Evolutionary conservation across 2,113 vertebrate species (phyloP).

Genomic region (Scomber scombrus): DNA sequence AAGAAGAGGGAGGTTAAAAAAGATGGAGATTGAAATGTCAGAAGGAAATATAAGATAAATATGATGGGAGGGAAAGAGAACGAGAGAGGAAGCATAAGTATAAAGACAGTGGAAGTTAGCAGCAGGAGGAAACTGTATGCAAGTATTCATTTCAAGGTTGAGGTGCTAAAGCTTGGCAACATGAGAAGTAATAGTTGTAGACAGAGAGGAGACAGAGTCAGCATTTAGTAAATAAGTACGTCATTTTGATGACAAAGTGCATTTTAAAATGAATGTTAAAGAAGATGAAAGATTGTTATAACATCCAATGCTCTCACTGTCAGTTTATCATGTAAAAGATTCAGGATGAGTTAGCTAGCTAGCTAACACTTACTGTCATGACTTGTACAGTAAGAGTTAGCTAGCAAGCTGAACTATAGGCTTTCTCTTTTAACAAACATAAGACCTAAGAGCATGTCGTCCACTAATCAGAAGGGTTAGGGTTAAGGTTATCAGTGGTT

Average conservation of each 20-base stretch:
- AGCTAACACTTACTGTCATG: too few relatives aligned
- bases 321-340: not conserved
- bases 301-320: too few relatives aligned
- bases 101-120: not conserved
- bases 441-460: too few relatives aligned
- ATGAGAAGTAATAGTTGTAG: not conserved
- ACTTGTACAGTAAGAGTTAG: too few relatives aligned
- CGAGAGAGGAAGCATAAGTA: not conserved
- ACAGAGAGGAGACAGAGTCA: not conserved
- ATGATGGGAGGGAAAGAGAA: conserved; percentile 18
- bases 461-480: too few relatives aligned
- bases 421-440: too few relatives aligned
- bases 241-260: too few relatives aligned
- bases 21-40: conserved; percentile 53
- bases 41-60: conserved; percentile 12
- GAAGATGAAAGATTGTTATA: too few relatives aligned
- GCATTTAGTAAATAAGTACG: too few relatives aligned
- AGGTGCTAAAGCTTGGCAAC: not conserved
- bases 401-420: too few relatives aligned
- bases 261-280: too few relatives aligned
- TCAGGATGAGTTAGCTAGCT: not conserved
- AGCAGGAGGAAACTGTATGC: not conserved
- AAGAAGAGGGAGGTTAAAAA: conserved; percentile 39
- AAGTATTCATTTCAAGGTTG: not conserved
- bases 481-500: too few relatives aligned